These are phyloP conservation scores for Cepphus grylle DNA, from an alignment of 2,113 vertebrate genomes.

Conservation along the genomic window DNA sequence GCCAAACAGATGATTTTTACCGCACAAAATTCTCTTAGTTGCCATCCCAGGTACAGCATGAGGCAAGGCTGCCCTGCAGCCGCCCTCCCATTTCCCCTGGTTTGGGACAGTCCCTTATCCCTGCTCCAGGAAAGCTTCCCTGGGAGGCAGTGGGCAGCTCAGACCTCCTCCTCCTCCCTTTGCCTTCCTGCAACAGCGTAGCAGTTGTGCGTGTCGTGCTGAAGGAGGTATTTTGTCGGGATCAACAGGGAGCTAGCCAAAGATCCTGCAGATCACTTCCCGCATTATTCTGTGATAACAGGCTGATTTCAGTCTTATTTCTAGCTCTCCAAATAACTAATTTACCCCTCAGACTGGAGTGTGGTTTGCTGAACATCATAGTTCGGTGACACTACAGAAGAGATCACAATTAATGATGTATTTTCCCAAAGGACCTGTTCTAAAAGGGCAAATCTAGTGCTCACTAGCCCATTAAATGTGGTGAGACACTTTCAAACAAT, in stretches of 20 bases:
- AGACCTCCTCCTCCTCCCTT: not conserved
- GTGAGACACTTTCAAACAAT: slow-evolving; percentile 1
- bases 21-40: not conserved
- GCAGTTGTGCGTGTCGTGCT: not conserved
- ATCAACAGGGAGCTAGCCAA: not conserved
- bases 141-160: not conserved
- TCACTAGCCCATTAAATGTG: not conserved
- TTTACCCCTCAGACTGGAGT: not conserved
- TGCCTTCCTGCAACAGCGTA: not conserved
- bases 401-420: slow-evolving; percentile 32
- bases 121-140: not conserved
- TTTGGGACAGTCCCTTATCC: not conserved
- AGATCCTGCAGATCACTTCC: not conserved
- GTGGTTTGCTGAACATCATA: not conserved
- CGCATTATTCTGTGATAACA: not conserved
- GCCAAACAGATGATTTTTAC: not conserved
- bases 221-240: not conserved
- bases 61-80: not conserved
- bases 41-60: not conserved
- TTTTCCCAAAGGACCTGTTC: slow-evolving; percentile 25
- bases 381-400: not conserved
- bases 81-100: not conserved
- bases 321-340: not conserved
- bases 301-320: not conserved
- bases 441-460: slow-evolving; percentile 30